A percentile compares a stretch with the other conserved stretches of the same genome.
Conservation (phyloP, 1,140 invertebrate species). For the Microplitis mediator region DNA sequence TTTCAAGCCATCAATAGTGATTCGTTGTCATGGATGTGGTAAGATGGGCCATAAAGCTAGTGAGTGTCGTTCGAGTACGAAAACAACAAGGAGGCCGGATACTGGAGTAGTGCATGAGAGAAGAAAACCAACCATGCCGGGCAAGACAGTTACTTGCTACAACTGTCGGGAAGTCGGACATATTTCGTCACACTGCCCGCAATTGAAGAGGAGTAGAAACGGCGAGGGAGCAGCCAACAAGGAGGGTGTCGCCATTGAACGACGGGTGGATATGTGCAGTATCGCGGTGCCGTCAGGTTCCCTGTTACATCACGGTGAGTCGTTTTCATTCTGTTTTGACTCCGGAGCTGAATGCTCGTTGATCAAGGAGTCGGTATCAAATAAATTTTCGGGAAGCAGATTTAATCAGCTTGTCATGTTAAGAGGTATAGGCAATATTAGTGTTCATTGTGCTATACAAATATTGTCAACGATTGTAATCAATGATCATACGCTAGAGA, state of each 20-base stretch:
- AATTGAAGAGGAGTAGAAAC: neutral
- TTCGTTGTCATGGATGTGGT: neutral
- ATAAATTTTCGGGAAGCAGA: slow-evolving; percentile 21
- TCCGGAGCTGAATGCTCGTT: slow-evolving; percentile 32
- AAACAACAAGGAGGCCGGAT: neutral
- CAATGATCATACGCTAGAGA: neutral
- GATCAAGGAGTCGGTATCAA: slow-evolving; percentile 15
- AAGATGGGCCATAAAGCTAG: neutral
- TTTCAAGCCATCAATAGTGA: neutral
- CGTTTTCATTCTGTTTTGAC: slow-evolving; percentile 27
- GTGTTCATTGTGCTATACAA: neutral
- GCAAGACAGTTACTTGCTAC: neutral
- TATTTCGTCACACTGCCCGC: neutral
- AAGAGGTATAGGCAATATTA: slow-evolving; percentile 7
- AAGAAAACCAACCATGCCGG: too few species aligned
- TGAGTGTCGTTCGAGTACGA: neutral
- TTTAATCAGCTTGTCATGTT: slow-evolving; percentile 6
- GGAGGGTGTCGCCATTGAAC: neutral
- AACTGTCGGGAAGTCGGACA: slow-evolving; percentile 11
- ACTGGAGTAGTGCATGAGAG: neutral
- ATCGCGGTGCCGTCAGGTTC: neutral
- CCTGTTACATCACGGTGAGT: slow-evolving; percentile 19
- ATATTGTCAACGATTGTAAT: neutral
- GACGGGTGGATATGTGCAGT: slow-evolving; percentile 5
- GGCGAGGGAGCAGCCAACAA: neutral